Evolutionary conservation across 1,140 invertebrate species (phyloP), one percentile per base, ranked within the genome.

Genomic region (Brachionus asplanchnoidis): DNA sequence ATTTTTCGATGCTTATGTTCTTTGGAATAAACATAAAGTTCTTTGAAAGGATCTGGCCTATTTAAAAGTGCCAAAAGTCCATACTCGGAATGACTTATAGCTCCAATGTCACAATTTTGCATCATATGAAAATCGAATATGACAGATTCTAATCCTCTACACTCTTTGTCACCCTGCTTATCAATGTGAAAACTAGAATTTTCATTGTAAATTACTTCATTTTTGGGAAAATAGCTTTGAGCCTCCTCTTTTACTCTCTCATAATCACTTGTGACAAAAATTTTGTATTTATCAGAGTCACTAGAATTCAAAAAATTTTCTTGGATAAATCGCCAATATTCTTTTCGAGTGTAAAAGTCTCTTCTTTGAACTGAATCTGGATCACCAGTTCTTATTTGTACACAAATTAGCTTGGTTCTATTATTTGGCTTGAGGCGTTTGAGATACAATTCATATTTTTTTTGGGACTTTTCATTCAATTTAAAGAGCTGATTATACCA

Each of bases 41-140:
- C 50, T 40, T 80, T 80, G 11, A 65, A 60, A 36, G 77, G 77
- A 32, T 80, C 32, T 4, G 46, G 50, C 53, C 77, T n/a, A 40
- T 80, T 80, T 12, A 50, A 65, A 20, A 80, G 17, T 3, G 50
- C 77, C 9, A 80, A 40, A 14, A 80, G 17, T 28, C 77, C 50
- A 40, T 53, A 80, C 17, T 46, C 77, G 3, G 77, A 80, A 60
- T 56, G 50, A 40, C 50, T 80, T 5, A 80, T 50, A 20, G 56
- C 56, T 9, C 50, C 50, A 7, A 36, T 56, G 40, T 80, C 77
- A 40, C 77, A 80, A 65, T 80, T 60, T 80, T 80, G 77, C 56
- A 80, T 56, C 20, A 40, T 32, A 26, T 60, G 77, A 80, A 80
- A 80, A 65, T 80, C 77, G n/a, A 80, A 65, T 56, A 80, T 32